Base-by-base conservation (phyloP, 2,113 vertebrate genomes). In the Esox niger region DNA sequence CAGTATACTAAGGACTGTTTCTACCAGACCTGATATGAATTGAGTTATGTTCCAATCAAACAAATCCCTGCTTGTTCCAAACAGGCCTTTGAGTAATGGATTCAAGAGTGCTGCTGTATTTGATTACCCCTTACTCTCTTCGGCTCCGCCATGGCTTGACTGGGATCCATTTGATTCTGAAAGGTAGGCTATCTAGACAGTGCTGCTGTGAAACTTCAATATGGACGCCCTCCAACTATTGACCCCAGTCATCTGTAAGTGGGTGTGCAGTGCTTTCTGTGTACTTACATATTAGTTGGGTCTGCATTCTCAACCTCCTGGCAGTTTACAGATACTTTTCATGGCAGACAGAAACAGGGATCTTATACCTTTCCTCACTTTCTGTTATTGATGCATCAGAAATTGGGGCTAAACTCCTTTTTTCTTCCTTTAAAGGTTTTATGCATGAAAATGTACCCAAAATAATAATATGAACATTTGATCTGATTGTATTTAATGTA, bases 171-270 rank as follows among this genome's bases (percentile, higher is more conserved):
- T 84, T 89, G 87, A 88, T 80, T 43, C 38, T 43, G 38, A 43
- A 15, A 43, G 38, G 38, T 43, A 43, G 38, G 38, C 38, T 43
- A 80, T 79, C 77, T 43, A 83, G 74, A 29, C 27, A 57, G 57
- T 76, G 79, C 69, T 76, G 79, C 69, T 38, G 73, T 72, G 70
- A 80, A 87, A 90, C 83, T 84, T 82, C 83, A 84, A 89, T 88
- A 87, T 90, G 87, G 86, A 89, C 80, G 27, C 79, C 86, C 87
- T 90, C 88, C 87, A 90, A 88, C 80, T 89, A 91, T 90, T 88
- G 88, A 91, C 88, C 87, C 79, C 38, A 15, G 15, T 1, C 68
- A 79, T 80, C 84, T 87, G 82, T 86, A 90, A 87, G 80, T 83
- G 75, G 77, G 67, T 43, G 38, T 65, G 64, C 84, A 75, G 73